Conservation (phyloP, 2,113 vertebrate species). For the Redunca redunca region DNA sequence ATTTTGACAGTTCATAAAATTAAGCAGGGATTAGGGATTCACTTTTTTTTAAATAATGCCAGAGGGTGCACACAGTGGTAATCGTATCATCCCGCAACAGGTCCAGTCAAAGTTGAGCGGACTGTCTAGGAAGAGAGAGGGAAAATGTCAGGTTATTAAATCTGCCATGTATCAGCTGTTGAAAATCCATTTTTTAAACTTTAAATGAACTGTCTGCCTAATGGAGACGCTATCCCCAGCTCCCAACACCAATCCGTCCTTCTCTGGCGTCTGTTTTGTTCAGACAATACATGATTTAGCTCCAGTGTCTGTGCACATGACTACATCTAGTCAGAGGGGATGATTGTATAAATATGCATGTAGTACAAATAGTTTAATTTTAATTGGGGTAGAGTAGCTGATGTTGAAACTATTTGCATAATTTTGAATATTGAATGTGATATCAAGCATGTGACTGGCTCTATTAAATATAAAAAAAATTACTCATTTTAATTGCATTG, state of each 20-base stretch:
- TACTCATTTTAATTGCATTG: background rate
- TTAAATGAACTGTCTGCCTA: constrained; percentile 49
- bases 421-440: constrained; percentile 53
- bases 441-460: background rate
- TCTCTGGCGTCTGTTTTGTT: background rate
- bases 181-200: constrained; percentile 37
- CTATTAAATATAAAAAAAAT: background rate
- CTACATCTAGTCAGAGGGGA: background rate
- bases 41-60: constrained; percentile 71
- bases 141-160: constrained; percentile 61
- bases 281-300: background rate
- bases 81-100: constrained; percentile 78
- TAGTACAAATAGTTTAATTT: constrained; percentile 51
- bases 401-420: constrained; percentile 29
- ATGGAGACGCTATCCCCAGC: background rate
- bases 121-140: constrained; percentile 50
- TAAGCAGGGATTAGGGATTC: constrained; percentile 85
- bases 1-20: constrained; percentile 86
- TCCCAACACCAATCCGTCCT: background rate
- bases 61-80: constrained; percentile 72
- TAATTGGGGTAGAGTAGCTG: constrained; percentile 49
- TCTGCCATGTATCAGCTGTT: background rate
- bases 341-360: constrained; percentile 53
- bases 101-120: constrained; percentile 66
- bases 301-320: background rate